Evolutionary conservation across 2,113 vertebrate genomes (phyloP).

Genomic region (Psephotus haematonotus): DNA sequence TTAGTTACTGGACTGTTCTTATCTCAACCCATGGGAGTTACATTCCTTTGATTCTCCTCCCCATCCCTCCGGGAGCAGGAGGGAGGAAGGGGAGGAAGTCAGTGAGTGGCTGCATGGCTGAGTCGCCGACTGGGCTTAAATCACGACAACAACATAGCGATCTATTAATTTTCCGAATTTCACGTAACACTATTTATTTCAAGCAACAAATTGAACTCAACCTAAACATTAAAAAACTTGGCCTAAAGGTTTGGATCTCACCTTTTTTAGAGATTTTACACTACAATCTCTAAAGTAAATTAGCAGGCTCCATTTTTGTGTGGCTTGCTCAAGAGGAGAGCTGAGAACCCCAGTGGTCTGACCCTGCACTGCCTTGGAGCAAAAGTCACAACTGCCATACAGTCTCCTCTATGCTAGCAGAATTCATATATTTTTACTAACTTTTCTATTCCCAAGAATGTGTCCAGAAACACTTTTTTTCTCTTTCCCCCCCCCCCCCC

Average conservation of each 20-base stretch:
- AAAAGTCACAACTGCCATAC: not conserved
- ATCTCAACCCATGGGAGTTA: too few relatives aligned
- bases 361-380: not conserved
- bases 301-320: not conserved
- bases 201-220: constrained; percentile 15
- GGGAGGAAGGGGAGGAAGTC: too few relatives aligned
- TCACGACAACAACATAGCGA: not conserved
- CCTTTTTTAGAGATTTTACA: not conserved
- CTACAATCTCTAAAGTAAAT: not conserved
- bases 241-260: not conserved
- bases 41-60: too few relatives aligned
- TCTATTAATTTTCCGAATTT: constrained; percentile 46
- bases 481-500: not conserved
- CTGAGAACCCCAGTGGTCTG: not conserved
- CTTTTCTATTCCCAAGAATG: not conserved
- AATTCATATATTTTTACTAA: not conserved
- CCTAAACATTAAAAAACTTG: not conserved
- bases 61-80: too few relatives aligned
- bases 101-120: too few relatives aligned
- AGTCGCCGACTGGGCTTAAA: too few relatives aligned
- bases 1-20: too few relatives aligned
- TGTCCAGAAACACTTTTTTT: not conserved
- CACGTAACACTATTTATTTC: not conserved
- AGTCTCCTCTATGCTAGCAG: not conserved
- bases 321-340: not conserved